phyloP scores from a whole-genome alignment of 2,113 vertebrate species.

The Saguinus imperator region DNA sequence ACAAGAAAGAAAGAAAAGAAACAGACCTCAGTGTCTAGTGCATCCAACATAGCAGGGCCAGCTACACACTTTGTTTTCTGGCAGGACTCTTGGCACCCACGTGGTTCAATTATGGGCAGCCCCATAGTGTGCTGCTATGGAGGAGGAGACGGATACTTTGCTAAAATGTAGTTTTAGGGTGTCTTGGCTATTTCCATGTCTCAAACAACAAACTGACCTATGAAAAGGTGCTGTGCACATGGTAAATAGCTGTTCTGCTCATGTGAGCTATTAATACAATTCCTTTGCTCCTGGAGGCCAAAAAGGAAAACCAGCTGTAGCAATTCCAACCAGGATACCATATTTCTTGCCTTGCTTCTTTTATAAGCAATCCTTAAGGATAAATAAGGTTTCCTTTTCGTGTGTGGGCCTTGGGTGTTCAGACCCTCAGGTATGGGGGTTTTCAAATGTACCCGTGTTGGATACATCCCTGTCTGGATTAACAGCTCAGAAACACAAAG shows the following conservation, averaged over 20 bases:
- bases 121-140: neutral
- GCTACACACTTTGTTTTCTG: neutral
- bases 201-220: neutral
- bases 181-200: neutral
- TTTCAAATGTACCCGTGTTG: neutral
- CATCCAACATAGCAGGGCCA: neutral
- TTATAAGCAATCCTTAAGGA: neutral
- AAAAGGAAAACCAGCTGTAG: neutral
- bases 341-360: neutral
- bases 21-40: neutral
- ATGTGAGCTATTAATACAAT: neutral
- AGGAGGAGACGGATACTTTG: neutral
- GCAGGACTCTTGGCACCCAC: neutral
- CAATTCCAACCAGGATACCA: neutral
- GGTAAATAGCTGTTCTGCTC: neutral
- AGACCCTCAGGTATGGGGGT: neutral
- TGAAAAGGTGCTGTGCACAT: neutral
- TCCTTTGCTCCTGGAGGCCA: neutral
- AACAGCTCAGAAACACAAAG: neutral
- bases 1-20: constrained; percentile 34
- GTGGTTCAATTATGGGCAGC: neutral
- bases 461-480: neutral
- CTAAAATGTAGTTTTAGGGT: neutral
- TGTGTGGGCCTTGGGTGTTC: neutral
- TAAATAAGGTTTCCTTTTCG: neutral